Evolutionary conservation across 1,140 invertebrate genomes (phyloP), one percentile per base, ranked within the genome.

Genomic region (Lordiphosa clarofinis): DNA sequence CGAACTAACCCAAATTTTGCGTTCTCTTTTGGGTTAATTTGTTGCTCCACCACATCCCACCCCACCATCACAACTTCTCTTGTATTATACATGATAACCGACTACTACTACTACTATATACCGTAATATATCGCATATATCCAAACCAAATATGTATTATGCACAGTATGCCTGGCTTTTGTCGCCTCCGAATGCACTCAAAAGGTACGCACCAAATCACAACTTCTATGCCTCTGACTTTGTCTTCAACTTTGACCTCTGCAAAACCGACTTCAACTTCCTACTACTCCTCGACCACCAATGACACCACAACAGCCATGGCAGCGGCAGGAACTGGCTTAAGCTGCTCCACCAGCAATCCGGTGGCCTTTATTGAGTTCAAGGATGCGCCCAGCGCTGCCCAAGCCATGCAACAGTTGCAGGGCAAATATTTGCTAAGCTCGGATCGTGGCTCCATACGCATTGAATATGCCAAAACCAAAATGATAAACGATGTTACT

Each of bases 401-500:
- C 76, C 93, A 95, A 84, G 97, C 96, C 76, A 95, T 98, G 94
- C 92, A 94, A 76, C 93, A 95, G 78, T 94, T 99, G 71, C 97
- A 99, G 91, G 97, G 97, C 89, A 96, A 96, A 89, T 95, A 97
- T 90, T 93, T 99, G 68, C 93, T 97, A 88, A 97, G 96, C 89
- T 98, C 96, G 60, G 97, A 98, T 89, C 93, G 95, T 73, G 96
- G 96, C 86, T 96, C 97, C 88, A 98, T 99, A 90, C 94, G 97
- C 90, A 98, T 99, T 90, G 98, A 99, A 93, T 99, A 97, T 92
- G 97, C 97, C 89, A 97, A 97, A 92, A 97, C 95, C 91, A 98
- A 98, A 93, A 98, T 99, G 97, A 65, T 88, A 19, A 88, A 74
- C 21, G 87, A 88, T 56, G 37, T 70, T 11, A 24, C 68, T 46